phyloP scores from a whole-genome alignment of 2,113 vertebrate genomes.

The Lepus europaeus region DNA sequence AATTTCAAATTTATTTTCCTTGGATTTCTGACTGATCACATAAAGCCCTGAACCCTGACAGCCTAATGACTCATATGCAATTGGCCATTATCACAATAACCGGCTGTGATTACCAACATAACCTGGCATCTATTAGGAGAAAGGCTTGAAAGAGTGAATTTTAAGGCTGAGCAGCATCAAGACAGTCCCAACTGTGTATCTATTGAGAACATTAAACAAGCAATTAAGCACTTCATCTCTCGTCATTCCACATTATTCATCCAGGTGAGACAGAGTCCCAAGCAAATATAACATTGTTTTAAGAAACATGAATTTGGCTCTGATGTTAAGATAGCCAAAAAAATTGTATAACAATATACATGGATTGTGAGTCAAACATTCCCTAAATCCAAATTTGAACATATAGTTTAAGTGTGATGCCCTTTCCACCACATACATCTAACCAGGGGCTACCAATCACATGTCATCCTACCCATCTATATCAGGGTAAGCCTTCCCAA shows the following conservation, averaged over 20 bases:
- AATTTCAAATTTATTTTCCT: constrained; percentile 70
- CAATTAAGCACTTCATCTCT: constrained; percentile 67
- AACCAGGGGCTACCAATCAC: not conserved
- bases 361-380: constrained; percentile 23
- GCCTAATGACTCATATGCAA: not conserved
- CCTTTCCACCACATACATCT: not conserved
- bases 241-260: constrained; percentile 53
- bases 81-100: constrained; percentile 44
- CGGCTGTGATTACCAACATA: constrained; percentile 60
- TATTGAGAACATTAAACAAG: constrained; percentile 69
- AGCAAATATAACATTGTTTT: not conserved
- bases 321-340: constrained; percentile 18
- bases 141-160: constrained; percentile 64
- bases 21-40: constrained; percentile 68
- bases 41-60: constrained; percentile 52
- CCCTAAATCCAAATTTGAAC: constrained; percentile 55
- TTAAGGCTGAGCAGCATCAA: constrained; percentile 69
- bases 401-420: constrained; percentile 11
- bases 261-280: constrained; percentile 34
- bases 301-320: constrained; percentile 51
- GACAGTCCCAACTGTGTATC: constrained; percentile 52
- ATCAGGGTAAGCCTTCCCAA: not conserved
- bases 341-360: not conserved
- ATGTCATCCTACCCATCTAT: not conserved
- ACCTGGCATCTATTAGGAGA: constrained; percentile 46